phyloP scores from a whole-genome alignment of 2,888 invertebrate genomes.

The Yponomeuta sedellus region DNA sequence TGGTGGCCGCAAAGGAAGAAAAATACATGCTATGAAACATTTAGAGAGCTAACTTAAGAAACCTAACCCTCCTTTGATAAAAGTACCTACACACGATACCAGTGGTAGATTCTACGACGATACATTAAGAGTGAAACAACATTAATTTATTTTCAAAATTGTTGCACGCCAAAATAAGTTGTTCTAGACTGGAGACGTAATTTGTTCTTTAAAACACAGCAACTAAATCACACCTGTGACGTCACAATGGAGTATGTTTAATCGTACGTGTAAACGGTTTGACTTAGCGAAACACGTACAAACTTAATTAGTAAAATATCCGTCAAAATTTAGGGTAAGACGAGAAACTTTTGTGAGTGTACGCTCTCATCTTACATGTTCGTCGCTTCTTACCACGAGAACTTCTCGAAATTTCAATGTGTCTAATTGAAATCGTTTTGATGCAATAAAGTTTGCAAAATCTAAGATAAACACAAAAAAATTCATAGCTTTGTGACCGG shows the following conservation, averaged over 20 bases:
- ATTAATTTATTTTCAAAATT: no score
- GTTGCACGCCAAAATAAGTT: no score
- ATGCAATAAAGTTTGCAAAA: not conserved
- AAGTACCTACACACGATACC: no score
- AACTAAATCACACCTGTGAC: not conserved
- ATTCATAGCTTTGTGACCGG: not conserved
- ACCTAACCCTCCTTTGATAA: no score
- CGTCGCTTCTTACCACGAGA: not conserved
- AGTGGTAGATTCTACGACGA: no score
- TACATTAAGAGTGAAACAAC: no score
- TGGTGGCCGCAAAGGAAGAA: no score
- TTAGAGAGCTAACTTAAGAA: no score
- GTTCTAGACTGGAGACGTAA: no score
- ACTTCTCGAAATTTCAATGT: not conserved
- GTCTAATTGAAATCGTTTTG: not conserved
- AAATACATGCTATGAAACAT: no score
- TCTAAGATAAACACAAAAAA: not conserved
- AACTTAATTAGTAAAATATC: not conserved
- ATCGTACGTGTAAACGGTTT: no score
- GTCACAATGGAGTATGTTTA: not conserved
- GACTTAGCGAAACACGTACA: not conserved
- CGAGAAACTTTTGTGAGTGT: not conserved
- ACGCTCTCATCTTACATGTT: not conserved
- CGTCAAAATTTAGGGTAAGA: not conserved
- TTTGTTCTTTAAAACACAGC: no score